phyloP scores from a whole-genome alignment of 1,140 invertebrate genomes.

The Bursaphelenchus mucronatus region DNA sequence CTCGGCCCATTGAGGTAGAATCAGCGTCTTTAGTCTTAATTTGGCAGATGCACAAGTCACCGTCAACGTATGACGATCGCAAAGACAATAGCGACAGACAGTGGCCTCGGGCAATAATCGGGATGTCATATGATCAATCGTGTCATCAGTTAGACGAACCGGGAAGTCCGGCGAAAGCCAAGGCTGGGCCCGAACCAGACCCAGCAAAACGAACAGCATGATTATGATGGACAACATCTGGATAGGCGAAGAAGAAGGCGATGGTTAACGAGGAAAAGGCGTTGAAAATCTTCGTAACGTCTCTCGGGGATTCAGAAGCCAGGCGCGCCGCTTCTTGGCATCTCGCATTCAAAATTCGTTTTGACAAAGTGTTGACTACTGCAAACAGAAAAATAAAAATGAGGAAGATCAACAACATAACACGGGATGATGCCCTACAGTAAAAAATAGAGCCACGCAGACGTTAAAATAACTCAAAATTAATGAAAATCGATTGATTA shows the following conservation, averaged over 20 bases:
- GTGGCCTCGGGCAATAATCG: constrained; percentile 5
- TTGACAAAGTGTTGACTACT: neutral
- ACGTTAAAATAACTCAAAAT: no score
- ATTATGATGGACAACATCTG: no score
- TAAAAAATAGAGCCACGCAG: no score
- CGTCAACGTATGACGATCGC: constrained; percentile 34
- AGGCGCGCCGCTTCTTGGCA: no score
- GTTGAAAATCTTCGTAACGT: no score
- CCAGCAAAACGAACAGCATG: no score
- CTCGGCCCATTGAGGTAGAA: constrained; percentile 40
- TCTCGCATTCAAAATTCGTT: no score
- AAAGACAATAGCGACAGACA: constrained; percentile 35
- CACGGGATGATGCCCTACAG: no score
- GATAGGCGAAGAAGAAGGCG: no score
- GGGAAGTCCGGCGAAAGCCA: constrained; percentile 17
- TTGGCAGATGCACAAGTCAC: constrained; percentile 33
- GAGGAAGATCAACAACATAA: neutral
- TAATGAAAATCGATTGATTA: no score
- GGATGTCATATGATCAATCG: neutral
- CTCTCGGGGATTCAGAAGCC: no score
- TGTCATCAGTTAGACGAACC: neutral
- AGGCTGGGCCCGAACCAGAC: neutral
- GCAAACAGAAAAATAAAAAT: neutral
- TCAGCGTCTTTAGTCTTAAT: constrained; percentile 30
- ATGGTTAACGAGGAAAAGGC: no score